phyloP scores from a whole-genome alignment of 2,113 vertebrate species.

The Stercorarius parasiticus region DNA sequence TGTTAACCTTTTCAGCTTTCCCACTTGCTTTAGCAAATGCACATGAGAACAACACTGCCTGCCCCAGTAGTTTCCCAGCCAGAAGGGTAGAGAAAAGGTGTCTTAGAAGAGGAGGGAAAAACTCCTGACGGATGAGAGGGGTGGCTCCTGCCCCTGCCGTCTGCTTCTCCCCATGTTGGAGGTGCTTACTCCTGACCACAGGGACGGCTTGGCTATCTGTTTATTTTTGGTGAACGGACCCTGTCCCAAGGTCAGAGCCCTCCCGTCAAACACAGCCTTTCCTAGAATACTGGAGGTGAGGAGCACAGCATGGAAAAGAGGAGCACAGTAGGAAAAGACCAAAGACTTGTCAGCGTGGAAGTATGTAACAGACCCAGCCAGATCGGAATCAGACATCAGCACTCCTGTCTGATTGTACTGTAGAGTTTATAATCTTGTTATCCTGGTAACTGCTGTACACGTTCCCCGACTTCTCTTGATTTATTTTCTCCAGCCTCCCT shows the following conservation, averaged over 20 bases:
- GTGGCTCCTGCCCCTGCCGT: not conserved
- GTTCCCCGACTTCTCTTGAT: slow-evolving; percentile 23
- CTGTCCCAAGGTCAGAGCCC: not conserved
- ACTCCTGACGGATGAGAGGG: not conserved
- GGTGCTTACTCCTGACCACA: not conserved
- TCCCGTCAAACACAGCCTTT: not conserved
- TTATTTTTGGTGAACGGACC: not conserved
- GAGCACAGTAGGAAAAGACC: not conserved
- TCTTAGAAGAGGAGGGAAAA: not conserved
- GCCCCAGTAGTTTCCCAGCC: not conserved
- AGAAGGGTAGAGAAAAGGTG: not conserved
- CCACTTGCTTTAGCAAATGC: not conserved
- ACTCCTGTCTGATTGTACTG: not conserved
- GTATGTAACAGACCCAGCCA: not conserved
- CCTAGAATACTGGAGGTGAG: not conserved
- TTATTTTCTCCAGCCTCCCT: slow-evolving; percentile 57
- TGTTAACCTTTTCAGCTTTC: not conserved
- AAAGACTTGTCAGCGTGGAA: not conserved
- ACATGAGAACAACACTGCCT: not conserved
- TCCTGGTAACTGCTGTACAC: slow-evolving; percentile 43
- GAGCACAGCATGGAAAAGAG: not conserved
- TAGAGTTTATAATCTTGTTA: slow-evolving; percentile 55
- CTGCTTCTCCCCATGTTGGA: fast-evolving
- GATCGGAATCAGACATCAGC: not conserved
- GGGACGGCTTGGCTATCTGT: not conserved